A percentile compares a stretch with the other conserved stretches of the same genome.
Conservation (phyloP, 2,113 vertebrate species). For the Hymenochirus boettgeri region DNA sequence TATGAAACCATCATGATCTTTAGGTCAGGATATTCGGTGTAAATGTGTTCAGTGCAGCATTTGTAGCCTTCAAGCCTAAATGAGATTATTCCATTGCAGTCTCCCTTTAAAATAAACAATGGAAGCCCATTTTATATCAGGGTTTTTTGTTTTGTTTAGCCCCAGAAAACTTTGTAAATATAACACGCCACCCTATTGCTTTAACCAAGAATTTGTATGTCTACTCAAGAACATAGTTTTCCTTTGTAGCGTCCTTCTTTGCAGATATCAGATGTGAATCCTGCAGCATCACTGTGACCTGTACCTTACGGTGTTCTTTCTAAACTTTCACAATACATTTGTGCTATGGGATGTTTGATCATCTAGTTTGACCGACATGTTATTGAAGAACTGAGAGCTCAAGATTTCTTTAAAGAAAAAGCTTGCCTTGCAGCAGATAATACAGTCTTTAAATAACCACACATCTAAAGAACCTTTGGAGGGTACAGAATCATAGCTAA, state of each 20-base stretch:
- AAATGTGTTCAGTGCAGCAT: no score
- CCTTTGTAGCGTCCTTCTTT: slow-evolving; percentile 3
- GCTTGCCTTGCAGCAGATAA: slow-evolving; percentile 28
- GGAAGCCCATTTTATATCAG: slow-evolving; percentile 5
- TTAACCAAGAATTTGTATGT: not conserved
- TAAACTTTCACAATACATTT: slow-evolving; percentile 31
- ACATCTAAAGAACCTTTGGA: slow-evolving; percentile 25
- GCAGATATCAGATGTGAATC: slow-evolving; percentile 10
- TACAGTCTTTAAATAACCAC: slow-evolving; percentile 36
- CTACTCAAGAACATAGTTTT: not conserved
- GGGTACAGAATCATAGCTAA: slow-evolving; percentile 24
- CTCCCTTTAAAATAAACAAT: no score
- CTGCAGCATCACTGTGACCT: slow-evolving; percentile 14
- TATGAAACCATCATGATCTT: no score
- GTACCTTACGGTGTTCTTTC: slow-evolving; percentile 24
- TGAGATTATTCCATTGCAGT: no score
- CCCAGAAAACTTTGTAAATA: slow-evolving; percentile 1
- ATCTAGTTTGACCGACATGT: slow-evolving; percentile 34
- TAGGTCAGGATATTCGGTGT: no score
- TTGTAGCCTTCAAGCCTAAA: no score
- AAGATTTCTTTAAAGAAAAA: slow-evolving; percentile 19
- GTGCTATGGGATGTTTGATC: slow-evolving; percentile 32
- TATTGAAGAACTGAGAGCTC: slow-evolving; percentile 29
- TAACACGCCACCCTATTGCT: not conserved
- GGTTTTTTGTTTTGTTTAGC: slow-evolving; percentile 9